Evolutionary conservation across 2,797 vertebrate genomes (phyloP).

Genomic region (Arremon aurantiirostris): DNA sequence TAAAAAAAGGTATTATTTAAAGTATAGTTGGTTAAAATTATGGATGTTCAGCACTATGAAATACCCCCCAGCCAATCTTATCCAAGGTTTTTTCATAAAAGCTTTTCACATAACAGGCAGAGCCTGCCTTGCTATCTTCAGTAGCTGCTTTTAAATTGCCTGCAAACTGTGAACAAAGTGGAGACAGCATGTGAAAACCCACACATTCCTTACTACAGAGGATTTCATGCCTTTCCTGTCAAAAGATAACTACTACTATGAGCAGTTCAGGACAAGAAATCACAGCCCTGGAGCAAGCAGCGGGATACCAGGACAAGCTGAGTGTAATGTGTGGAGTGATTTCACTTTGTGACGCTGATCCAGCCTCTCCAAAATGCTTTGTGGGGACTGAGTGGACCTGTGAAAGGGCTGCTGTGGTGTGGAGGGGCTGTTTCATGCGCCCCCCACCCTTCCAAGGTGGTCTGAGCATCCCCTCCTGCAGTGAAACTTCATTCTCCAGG

Average conservation of each 20-base stretch:
- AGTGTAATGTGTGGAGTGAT: background rate
- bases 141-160: background rate
- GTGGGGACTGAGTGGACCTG: background rate
- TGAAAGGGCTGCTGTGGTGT: background rate
- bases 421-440: background rate
- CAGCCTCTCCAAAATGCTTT: background rate
- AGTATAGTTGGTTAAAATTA: background rate
- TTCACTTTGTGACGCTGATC: background rate
- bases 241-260: background rate
- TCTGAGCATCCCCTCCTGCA: background rate
- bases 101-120: background rate
- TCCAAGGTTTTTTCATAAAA: background rate
- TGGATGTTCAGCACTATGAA: background rate
- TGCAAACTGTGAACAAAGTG: conserved; percentile 10
- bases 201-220: background rate
- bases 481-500: background rate
- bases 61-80: background rate
- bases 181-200: background rate
- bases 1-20: background rate
- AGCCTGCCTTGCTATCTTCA: background rate
- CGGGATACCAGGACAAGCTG: background rate
- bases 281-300: background rate
- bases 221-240: background rate
- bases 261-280: background rate
- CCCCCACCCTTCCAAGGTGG: background rate